Conservation (phyloP, 2,888 invertebrate genomes). For the Cheilosia scutellata region DNA sequence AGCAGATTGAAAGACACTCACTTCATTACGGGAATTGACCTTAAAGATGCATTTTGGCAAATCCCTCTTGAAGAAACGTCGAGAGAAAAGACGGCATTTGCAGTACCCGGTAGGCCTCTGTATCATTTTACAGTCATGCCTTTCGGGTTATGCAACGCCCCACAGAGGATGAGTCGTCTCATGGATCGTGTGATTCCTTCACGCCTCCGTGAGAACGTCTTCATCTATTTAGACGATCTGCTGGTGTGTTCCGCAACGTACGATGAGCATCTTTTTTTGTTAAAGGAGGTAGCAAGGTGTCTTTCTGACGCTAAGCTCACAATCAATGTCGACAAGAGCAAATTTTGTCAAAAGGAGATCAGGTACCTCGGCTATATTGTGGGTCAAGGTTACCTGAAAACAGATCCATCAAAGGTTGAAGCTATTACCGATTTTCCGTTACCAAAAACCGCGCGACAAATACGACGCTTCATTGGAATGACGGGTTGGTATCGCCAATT, state of each 20-base stretch:
- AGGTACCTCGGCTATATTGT: neutral
- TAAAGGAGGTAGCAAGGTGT: no score
- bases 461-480: neutral
- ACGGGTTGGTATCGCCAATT: neutral
- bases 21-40: no score
- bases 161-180: neutral
- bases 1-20: no score
- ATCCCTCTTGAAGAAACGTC: no score
- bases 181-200: neutral
- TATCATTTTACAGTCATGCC: slow-evolving; percentile 1
- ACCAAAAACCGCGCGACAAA: neutral
- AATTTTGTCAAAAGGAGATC: neutral
- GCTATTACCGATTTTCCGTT: neutral
- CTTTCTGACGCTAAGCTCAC: no score
- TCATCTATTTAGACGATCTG: no score
- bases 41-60: no score
- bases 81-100: no score
- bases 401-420: neutral
- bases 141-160: neutral
- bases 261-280: no score
- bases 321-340: no score
- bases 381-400: neutral
- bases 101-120: neutral
- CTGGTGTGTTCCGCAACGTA: neutral
- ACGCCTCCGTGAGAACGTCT: neutral